phyloP scores from a whole-genome alignment of 1,140 invertebrate genomes.

The Papilio aristodemus region DNA sequence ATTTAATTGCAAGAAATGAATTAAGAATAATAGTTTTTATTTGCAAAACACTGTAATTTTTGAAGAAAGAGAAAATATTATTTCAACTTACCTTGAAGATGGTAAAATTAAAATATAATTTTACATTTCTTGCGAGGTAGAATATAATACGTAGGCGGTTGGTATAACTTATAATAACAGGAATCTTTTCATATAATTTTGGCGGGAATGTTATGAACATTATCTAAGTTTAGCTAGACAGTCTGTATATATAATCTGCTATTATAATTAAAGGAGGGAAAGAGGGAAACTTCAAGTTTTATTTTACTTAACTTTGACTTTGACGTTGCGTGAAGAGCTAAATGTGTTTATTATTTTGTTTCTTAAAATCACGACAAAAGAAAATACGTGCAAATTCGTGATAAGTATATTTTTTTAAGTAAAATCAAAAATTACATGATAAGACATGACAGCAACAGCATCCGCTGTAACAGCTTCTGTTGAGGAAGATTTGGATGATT shows the following conservation, averaged over 20 bases:
- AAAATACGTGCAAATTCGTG: background rate
- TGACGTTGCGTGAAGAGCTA: background rate
- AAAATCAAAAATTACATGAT: conserved; percentile 31
- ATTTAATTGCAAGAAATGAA: too few relatives aligned
- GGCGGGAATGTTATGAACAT: too few relatives aligned
- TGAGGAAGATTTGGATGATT: conserved; percentile 82
- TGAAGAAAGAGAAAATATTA: too few relatives aligned
- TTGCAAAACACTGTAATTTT: too few relatives aligned
- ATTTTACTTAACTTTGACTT: background rate
- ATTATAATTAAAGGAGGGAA: background rate
- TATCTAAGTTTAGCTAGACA: too few relatives aligned
- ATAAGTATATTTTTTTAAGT: background rate
- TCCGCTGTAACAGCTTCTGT: conserved; percentile 69
- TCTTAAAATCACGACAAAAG: conserved; percentile 10
- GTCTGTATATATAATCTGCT: background rate
- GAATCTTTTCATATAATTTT: too few relatives aligned
- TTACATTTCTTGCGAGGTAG: too few relatives aligned
- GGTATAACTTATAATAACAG: too few relatives aligned
- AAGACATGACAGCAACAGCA: conserved; percentile 68
- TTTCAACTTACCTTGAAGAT: too few relatives aligned
- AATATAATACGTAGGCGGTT: too few relatives aligned
- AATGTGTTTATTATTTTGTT: conserved; percentile 6
- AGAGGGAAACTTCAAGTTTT: background rate
- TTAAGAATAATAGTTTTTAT: too few relatives aligned
- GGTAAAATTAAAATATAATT: too few relatives aligned